Evolutionary conservation across 2,113 vertebrate genomes (phyloP), one percentile per base, ranked within the genome.

Genomic region (Actinemys pallida): DNA sequence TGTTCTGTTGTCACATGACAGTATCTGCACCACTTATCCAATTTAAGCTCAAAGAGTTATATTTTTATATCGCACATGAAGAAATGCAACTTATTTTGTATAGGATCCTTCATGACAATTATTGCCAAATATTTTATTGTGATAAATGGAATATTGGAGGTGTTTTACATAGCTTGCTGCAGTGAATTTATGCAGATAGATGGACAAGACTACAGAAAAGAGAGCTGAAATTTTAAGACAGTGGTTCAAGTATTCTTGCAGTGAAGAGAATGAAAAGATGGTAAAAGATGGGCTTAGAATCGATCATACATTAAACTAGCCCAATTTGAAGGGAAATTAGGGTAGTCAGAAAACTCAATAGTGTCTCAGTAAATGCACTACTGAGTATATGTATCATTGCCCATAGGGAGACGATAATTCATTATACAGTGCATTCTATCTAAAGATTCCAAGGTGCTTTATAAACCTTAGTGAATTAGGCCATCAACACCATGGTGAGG

Each of bases 1-100:
- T 92, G 35, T 81, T 57, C 83, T 57, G 27, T 1, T 83, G 75
- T 81, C 39, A 87, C 69, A 93, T 88, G 84, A 80, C 84, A 12
- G 52, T 53, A 86, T 69, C 39, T 93, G 50, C 9, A 86, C 75
- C 84, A 69, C 27, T 2, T 72, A 88, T 90, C 52, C 81, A 49
- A 65, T 88, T 53, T 53, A 56, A 82, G 45, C 78, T 8, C 35
- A 75, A 45, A 45, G 76, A 49, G 8, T 3, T 82, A 10, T 82
- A 47, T 4, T 4, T n/a, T 91, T 80, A 54, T 49, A 7, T 17
- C 72, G 29, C 31, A 0, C 39, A 29, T 14, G 22, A 50, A 53
- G 22, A 47, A 85, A 78, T 39, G n/a, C 62, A 86, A 5, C 57
- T 19, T 50, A 57, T 4, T 80, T 29, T 35, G 4, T 8, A 54